These are phyloP conservation scores for Chromobotia macracanthus DNA, from an alignment of 2,797 vertebrate genomes.

Conservation along the genomic window DNA sequence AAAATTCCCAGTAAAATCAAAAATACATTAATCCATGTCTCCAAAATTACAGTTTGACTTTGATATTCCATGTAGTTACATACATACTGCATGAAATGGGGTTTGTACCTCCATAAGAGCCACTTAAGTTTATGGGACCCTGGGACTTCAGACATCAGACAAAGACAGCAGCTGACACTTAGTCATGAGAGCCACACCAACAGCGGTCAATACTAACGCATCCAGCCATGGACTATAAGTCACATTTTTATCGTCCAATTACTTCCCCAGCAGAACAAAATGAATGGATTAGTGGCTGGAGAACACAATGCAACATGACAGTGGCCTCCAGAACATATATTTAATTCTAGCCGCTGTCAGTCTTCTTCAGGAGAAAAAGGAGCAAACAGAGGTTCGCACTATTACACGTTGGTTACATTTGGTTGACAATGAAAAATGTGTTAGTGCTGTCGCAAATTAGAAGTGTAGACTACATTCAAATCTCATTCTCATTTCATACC, in stretches of 20 bases:
- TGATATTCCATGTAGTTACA: background rate
- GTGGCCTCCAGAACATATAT: constrained; percentile 56
- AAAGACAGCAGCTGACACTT: constrained; percentile 34
- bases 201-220: constrained; percentile 42
- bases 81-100: background rate
- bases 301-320: constrained; percentile 53
- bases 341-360: constrained; percentile 56
- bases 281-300: constrained; percentile 54
- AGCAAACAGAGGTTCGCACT: background rate
- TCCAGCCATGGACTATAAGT: constrained; percentile 39
- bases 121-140: constrained; percentile 19
- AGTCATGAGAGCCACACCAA: constrained; percentile 35
- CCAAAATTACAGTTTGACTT: constrained; percentile 9
- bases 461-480: background rate
- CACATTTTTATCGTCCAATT: constrained; percentile 52
- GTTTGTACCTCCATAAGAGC: background rate
- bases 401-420: background rate
- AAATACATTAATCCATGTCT: background rate
- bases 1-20: constrained; percentile 9
- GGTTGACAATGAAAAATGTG: background rate
- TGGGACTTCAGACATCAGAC: background rate
- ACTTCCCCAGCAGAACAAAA: constrained; percentile 47
- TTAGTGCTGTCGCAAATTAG: background rate
- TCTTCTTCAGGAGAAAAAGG: constrained; percentile 22
- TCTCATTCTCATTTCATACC: too few relatives aligned